These are phyloP conservation scores for Stomatorhinus walkeri DNA, from an alignment of 2,797 vertebrate genomes.

Conservation along the genomic window DNA sequence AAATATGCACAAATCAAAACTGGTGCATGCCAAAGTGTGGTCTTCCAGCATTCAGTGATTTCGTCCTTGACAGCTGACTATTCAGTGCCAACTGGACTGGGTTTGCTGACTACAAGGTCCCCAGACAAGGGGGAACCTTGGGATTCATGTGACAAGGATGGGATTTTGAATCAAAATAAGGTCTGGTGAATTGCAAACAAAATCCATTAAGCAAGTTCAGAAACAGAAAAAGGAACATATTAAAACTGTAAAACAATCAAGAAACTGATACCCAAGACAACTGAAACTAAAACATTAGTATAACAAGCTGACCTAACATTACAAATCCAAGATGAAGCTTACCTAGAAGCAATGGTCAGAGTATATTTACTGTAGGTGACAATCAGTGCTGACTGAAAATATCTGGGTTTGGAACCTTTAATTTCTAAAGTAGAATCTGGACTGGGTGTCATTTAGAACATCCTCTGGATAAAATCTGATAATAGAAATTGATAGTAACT, in stretches of 20 bases:
- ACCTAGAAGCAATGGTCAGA: neutral
- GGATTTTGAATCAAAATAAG: neutral
- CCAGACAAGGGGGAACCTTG: neutral
- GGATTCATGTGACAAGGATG: neutral
- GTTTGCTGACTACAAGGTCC: neutral
- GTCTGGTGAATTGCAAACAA: neutral
- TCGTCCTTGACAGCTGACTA: neutral
- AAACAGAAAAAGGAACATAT: neutral
- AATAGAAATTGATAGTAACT: neutral
- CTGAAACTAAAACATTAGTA: neutral
- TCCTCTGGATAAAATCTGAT: neutral
- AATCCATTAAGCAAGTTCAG: neutral
- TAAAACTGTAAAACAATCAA: neutral
- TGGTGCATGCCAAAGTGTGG: neutral
- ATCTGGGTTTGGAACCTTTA: neutral
- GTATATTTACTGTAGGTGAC: neutral
- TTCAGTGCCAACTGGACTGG: neutral
- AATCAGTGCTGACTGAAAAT: neutral
- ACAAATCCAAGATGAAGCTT: neutral
- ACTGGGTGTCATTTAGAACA: neutral
- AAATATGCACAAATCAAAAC: neutral
- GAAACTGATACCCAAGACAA: neutral
- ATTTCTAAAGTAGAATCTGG: neutral
- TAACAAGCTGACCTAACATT: neutral
- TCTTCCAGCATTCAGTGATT: neutral